Percentiles rank a stretch among this genome's conserved stretches.
Conservation (phyloP, 2,888 invertebrate species). For the Xylophagus ater region DNA sequence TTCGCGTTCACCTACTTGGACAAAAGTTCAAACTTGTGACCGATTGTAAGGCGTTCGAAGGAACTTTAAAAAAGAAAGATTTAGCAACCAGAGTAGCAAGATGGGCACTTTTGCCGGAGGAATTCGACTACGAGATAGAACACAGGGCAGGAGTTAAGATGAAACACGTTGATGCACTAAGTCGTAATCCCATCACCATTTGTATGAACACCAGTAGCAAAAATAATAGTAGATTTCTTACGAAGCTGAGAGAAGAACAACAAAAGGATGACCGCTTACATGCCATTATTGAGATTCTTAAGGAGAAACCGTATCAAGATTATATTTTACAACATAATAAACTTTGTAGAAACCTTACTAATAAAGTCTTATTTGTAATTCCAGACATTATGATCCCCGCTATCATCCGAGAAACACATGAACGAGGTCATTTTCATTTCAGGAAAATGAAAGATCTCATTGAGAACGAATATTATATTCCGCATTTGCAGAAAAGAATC, state of each 20-base stretch:
- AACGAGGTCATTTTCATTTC: slow-evolving; percentile 14
- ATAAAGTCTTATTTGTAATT: slow-evolving; percentile 10
- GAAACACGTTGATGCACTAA: slow-evolving; percentile 7
- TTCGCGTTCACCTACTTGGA: slow-evolving; percentile 17
- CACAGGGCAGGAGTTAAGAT: not conserved
- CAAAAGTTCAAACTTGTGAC: slow-evolving; percentile 9
- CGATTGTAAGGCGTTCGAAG: slow-evolving; percentile 15
- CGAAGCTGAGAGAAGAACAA: not conserved
- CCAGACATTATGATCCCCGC: slow-evolving; percentile 12
- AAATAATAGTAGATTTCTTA: not conserved
- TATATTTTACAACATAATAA: not conserved
- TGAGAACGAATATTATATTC: not conserved
- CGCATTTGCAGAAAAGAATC: not conserved
- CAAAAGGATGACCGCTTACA: not conserved
- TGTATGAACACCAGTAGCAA: not conserved
- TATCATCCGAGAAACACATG: slow-evolving; percentile 11
- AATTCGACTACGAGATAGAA: not conserved
- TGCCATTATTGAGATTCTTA: not conserved
- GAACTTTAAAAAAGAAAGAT: too few species aligned
- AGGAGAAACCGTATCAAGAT: not conserved
- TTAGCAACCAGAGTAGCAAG: too few species aligned
- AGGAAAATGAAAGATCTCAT: not conserved
- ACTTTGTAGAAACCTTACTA: not conserved
- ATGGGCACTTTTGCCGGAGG: not conserved
- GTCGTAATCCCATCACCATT: slow-evolving; percentile 12